phyloP scores from a whole-genome alignment of 1,140 invertebrate genomes.

The Caenorhabditis briggsae region DNA sequence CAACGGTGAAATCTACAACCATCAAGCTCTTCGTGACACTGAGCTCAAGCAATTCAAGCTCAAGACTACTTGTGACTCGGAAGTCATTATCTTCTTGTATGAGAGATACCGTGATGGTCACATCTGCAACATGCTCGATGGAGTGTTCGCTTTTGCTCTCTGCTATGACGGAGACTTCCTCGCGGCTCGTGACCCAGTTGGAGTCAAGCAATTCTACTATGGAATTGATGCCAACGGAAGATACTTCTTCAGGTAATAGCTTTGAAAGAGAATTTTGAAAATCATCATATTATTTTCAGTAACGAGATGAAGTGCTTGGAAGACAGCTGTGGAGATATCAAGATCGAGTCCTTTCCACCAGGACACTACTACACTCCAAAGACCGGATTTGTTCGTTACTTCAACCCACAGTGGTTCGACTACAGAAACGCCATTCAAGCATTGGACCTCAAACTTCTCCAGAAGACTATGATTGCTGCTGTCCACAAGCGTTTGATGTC shows the following conservation, averaged over 20 bases:
- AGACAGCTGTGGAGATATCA: constrained; percentile 66
- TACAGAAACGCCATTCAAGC: constrained; percentile 62
- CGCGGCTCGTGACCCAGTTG: constrained; percentile 75
- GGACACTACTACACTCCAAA: constrained; percentile 74
- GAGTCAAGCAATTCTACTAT: constrained; percentile 76
- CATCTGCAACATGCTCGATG: constrained; percentile 74
- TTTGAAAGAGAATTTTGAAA: too few relatives aligned
- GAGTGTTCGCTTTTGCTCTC: constrained; percentile 76
- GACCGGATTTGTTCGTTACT: constrained; percentile 75
- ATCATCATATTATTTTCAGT: constrained; percentile 62
- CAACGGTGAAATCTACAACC: constrained; percentile 78
- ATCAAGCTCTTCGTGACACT: constrained; percentile 66
- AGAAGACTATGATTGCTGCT: constrained; percentile 70
- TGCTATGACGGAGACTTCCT: constrained; percentile 75
- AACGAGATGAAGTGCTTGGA: constrained; percentile 77
- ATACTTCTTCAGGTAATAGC: constrained; percentile 70
- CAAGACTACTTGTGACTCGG: constrained; percentile 72
- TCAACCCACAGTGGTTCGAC: constrained; percentile 74
- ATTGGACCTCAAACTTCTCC: constrained; percentile 66
- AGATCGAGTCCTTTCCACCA: constrained; percentile 73
- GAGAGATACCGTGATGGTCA: constrained; percentile 70
- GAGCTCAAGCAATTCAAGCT: constrained; percentile 66
- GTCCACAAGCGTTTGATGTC: constrained; percentile 77
- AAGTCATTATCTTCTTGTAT: constrained; percentile 74
- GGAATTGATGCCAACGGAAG: constrained; percentile 72